Percentiles rank a stretch among this genome's conserved stretches.
Conservation (phyloP, 2,113 vertebrate genomes). For the Laterallus jamaicensis region DNA sequence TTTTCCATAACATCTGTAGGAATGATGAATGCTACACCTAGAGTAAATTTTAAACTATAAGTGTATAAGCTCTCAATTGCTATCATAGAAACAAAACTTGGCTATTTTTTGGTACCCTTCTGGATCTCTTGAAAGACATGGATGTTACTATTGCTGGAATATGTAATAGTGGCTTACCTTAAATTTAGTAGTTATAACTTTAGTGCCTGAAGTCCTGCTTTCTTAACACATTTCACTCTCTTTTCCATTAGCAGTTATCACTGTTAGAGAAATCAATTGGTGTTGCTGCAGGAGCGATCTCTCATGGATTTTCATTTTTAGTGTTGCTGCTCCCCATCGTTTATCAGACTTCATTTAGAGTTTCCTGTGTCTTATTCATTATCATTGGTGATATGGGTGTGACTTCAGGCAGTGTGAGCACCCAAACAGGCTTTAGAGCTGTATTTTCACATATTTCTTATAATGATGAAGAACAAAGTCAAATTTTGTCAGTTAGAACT, state of each 20-base stretch:
- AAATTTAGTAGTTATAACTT: not conserved
- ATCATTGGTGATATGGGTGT: not conserved
- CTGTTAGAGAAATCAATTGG: not conserved
- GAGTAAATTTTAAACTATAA: not conserved
- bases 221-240: not conserved
- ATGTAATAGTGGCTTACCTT: not conserved
- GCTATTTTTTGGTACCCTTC: not conserved
- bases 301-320: not conserved
- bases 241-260: not conserved
- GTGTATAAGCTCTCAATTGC: not conserved
- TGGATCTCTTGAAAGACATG: not conserved
- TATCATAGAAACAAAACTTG: not conserved
- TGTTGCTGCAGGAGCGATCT: not conserved
- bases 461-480: not conserved
- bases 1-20: not conserved
- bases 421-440: not conserved
- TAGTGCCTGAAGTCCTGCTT: not conserved
- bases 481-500: not conserved
- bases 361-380: not conserved
- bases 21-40: not conserved
- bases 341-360: not conserved
- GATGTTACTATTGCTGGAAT: not conserved
- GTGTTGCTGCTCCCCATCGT: not conserved
- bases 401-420: not conserved
- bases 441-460: not conserved